Base-by-base conservation (phyloP, 2,888 invertebrate species). In the Cyrtodaria siliqua region DNA sequence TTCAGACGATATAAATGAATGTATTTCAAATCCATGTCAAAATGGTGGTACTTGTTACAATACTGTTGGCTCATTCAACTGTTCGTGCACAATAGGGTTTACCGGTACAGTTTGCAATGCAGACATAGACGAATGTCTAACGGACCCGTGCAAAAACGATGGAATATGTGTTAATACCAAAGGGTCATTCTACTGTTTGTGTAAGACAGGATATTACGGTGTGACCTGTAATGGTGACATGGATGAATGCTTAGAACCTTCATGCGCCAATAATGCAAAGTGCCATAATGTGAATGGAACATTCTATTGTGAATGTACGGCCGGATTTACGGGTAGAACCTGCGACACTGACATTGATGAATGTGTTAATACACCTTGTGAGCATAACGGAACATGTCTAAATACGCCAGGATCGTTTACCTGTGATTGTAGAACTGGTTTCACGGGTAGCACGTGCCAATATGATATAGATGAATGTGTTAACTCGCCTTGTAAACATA, bases 1-100 rank as follows among this genome's bases (percentile, higher is more conserved):
- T 62, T 78, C 79, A 23, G 49, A 52, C 16, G 61, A 82, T 18
- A 75, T 86, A 16, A 70, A 85, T 49, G 78, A 85, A 24, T 88
- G 88, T 73, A 26, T 38, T 0, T 4, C 16, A 20, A 18, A 6
- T 16, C 44, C 44, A 3, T 44, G 69, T 18, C 3, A 69, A 23
- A 69, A 61, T 49, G 23, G n/a, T 29, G 69, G 47, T 9, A 24
- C 47, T 1, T 69, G 69, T 49, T 14, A 24, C 1, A 67, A 67
- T 52, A 59, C 3, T 1, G 2, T 33, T 6, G 62, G 67, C 2
- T 53, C 44, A 3, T 67, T 27, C 29, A 26, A 29, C 3, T 74
- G 74, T 44, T 14, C 8, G 0, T 74, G 74, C 59, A 2, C n/a
- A 16, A 1, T 8, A 1, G 68, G 62, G 12, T 68, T 33, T 33